A percentile compares a stretch with the other conserved stretches of the same genome.
Conservation (phyloP, 2,797 vertebrate species). For the Macropus fuliginosus region DNA sequence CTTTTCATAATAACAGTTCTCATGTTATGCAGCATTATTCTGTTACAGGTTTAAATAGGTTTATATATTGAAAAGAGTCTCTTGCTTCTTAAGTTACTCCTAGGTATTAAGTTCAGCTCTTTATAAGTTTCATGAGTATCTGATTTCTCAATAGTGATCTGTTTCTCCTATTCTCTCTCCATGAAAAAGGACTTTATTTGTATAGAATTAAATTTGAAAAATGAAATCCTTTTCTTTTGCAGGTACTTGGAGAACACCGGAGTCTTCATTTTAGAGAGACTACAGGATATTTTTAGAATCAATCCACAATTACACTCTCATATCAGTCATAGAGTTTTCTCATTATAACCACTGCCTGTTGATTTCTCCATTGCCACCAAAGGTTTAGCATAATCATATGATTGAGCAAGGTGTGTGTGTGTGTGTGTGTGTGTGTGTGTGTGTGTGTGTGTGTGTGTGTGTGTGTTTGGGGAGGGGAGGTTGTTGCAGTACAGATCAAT, state of each 20-base stretch:
- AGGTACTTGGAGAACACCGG: background rate
- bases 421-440: no score
- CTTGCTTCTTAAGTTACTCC: background rate
- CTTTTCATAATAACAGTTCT: background rate
- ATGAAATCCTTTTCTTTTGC: background rate
- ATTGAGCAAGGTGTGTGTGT: background rate
- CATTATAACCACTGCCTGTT: background rate
- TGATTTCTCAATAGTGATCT: conserved; percentile 20
- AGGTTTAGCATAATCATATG: background rate
- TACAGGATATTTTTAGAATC: background rate
- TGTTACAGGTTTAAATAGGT: background rate
- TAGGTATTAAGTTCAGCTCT: background rate
- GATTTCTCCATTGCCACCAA: background rate
- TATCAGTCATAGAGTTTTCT: background rate
- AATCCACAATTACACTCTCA: background rate
- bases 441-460: background rate
- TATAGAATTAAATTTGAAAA: conserved; percentile 33
- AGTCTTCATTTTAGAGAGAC: background rate
- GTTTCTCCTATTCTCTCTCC: background rate
- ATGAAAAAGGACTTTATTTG: background rate
- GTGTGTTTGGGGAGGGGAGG: background rate
- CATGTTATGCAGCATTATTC: background rate
- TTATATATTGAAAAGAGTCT: background rate
- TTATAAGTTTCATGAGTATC: background rate
- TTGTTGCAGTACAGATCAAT: background rate